phyloP scores from a whole-genome alignment of 30 jellyfish, hydroid and myxozoan genomes.

The Morbakka virulenta region DNA sequence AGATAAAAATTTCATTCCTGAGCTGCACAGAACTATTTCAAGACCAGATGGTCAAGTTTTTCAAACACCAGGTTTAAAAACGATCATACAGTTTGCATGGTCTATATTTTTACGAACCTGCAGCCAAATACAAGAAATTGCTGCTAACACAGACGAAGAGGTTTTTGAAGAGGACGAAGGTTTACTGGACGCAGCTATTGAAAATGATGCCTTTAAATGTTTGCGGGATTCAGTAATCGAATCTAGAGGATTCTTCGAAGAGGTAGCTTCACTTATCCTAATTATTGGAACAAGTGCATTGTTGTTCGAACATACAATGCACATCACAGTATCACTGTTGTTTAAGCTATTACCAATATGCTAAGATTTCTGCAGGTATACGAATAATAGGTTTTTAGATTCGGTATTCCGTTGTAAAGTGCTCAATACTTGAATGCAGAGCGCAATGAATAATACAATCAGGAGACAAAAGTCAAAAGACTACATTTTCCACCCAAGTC shows the following conservation, averaged over 20 bases:
- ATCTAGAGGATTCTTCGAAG: slow-evolving; percentile 57
- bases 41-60: slow-evolving; percentile 65
- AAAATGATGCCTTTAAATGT: slow-evolving; percentile 53
- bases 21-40: slow-evolving; percentile 49
- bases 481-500: too few relatives aligned
- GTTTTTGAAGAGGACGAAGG: slow-evolving; percentile 82
- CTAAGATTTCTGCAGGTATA: too few relatives aligned
- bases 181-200: slow-evolving; percentile 49
- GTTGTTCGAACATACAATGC: not conserved
- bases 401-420: too few relatives aligned
- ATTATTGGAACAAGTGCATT: not conserved
- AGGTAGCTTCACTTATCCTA: slow-evolving; percentile 26
- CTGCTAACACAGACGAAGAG: slow-evolving; percentile 50
- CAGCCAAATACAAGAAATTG: slow-evolving; percentile 50
- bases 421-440: too few relatives aligned
- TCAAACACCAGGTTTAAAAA: slow-evolving; percentile 71
- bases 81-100: slow-evolving; percentile 64
- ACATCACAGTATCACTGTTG: too few relatives aligned
- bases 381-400: too few relatives aligned
- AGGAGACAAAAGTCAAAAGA: too few relatives aligned
- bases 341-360: too few relatives aligned
- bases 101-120: slow-evolving; percentile 66
- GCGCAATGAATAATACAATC: too few relatives aligned
- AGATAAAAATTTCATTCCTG: slow-evolving; percentile 36
- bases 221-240: slow-evolving; percentile 34